Base-by-base conservation (phyloP, 2,797 vertebrate genomes). In the Anisognathus igniventris region DNA sequence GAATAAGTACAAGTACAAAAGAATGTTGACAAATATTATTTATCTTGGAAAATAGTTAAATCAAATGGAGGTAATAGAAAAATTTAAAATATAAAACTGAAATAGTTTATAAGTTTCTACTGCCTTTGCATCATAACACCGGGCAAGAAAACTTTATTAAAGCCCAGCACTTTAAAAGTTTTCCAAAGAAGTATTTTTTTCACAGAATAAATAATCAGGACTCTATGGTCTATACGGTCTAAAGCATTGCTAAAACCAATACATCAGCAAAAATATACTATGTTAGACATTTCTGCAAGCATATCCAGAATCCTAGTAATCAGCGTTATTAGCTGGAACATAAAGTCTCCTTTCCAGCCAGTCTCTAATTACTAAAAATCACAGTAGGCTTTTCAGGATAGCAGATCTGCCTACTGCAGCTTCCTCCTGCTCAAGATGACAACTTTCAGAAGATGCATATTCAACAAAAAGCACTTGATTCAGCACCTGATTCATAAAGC, bases 221-320 rank as follows among this genome's bases (percentile, higher is more conserved):
- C 8, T 64, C 5, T 44, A 10, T 19, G 5, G 39, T 62, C 39
- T 64, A 18, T 25, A 80, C 5, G 12, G 31, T 85, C 67, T 50
- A 30, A 10, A 91, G 53, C 40, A 87, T 25, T 54, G 47, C 31
- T 82, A 72, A 92, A 95, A 40, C 8, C 0, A 92, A 62, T 24
- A 88, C 58, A 83, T 91, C 65, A 51, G 50, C 50, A 88, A 74
- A 79, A 91, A 73, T 14, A 31, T 33, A 66, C 37, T 6, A 14
- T 30, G 51, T 48, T 62, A 77, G 78, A 56, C 81, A 86, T 80
- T 95, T 92, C 50, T 93, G 92, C 86, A 95, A 94, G 80, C 68
- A 58, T 75, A 88, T 20, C 28, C 88, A 89, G 47, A 92, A 77
- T 80, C 44, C 60, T 47, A 53, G 44, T 61, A 87, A 93, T 95